Evolutionary conservation across 2,113 vertebrate genomes (phyloP).

Genomic region (Piliocolobus tephrosceles): DNA sequence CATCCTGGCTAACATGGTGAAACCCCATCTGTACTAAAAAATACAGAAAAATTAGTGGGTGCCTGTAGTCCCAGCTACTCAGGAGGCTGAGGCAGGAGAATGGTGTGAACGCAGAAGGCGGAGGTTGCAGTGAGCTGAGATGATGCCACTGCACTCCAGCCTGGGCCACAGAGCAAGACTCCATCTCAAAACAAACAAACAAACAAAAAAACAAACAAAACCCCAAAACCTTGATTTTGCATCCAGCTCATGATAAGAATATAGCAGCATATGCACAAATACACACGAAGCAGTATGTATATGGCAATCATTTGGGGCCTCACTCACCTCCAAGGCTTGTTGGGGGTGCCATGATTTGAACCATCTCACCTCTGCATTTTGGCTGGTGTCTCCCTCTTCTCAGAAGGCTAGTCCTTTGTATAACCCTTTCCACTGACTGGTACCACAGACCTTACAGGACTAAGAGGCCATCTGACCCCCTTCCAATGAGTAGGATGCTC

Average conservation of each 20-base stretch:
- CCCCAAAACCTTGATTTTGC: background rate
- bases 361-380: background rate
- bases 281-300: background rate
- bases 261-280: background rate
- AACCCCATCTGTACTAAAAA: too few species aligned
- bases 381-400: background rate
- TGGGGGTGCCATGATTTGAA: background rate
- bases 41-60: too few species aligned
- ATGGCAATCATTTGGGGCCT: background rate
- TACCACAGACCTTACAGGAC: background rate
- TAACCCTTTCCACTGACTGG: background rate
- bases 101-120: too few species aligned
- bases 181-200: too few species aligned
- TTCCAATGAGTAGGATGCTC: rapidly evolving
- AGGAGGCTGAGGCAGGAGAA: too few species aligned
- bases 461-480: background rate
- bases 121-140: too few species aligned
- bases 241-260: background rate
- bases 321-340: background rate
- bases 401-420: background rate
- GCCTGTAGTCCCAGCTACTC: too few species aligned
- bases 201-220: too few species aligned
- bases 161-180: too few species aligned
- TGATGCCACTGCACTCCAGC: too few species aligned
- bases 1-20: too few species aligned